A percentile compares a stretch with the other conserved stretches of the same genome.
Evolutionary conservation across 2,888 invertebrate genomes (phyloP).

Genomic region (Sylvicola cinctus): DNA sequence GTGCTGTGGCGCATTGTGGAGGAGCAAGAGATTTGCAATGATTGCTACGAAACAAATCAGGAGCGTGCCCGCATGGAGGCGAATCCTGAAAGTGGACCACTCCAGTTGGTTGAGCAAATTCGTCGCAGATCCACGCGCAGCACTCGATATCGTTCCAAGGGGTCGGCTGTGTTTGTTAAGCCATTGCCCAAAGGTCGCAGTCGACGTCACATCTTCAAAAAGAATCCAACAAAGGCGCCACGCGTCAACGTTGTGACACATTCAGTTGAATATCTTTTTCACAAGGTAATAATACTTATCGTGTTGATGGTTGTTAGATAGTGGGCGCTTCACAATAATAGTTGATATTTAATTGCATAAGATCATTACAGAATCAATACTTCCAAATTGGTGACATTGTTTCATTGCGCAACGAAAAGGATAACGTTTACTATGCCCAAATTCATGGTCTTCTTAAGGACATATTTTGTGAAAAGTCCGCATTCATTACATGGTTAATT

Average conservation of each 20-base stretch:
- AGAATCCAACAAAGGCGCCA: slow-evolving; percentile 61
- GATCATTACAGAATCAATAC: slow-evolving; percentile 56
- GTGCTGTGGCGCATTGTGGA: too few species aligned
- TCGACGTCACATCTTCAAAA: slow-evolving; percentile 56
- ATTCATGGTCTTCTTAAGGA: slow-evolving; percentile 75
- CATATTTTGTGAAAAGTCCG: slow-evolving; percentile 85
- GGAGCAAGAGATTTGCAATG: too few species aligned
- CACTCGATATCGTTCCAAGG: slow-evolving; percentile 27
- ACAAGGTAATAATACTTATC: slow-evolving; percentile 45
- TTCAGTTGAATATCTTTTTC: slow-evolving; percentile 59
- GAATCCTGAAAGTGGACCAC: too few species aligned
- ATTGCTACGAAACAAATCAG: too few species aligned
- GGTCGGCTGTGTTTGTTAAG: slow-evolving; percentile 18
- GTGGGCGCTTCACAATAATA: too few species aligned
- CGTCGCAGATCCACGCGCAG: slow-evolving; percentile 15
- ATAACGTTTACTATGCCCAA: slow-evolving; percentile 72
- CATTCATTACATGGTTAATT: slow-evolving; percentile 76
- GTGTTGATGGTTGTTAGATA: too few species aligned
- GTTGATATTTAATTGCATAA: too few species aligned
- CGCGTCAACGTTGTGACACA: slow-evolving; percentile 61
- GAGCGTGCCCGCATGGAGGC: too few species aligned
- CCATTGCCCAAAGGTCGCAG: slow-evolving; percentile 44
- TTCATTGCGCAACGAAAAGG: slow-evolving; percentile 54
- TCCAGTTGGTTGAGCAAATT: not conserved
- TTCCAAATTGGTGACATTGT: slow-evolving; percentile 84